Percentiles rank a stretch among this genome's conserved stretches.
phyloP scores from a whole-genome alignment of 2,888 invertebrate genomes.

The Sinohyriopsis cumingii region DNA sequence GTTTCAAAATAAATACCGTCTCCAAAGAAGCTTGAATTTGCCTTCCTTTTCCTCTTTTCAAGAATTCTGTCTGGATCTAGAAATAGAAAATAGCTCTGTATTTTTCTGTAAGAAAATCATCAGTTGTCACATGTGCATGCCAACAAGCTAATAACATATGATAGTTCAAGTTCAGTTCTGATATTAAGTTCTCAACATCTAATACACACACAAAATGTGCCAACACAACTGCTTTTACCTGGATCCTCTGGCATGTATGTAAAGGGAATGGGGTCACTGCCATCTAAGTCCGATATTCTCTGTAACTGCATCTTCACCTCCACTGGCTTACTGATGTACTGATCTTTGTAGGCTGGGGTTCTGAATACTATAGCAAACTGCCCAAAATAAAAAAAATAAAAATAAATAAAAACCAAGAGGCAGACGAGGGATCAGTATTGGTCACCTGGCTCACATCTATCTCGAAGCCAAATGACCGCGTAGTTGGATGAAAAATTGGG shows the following conservation, averaged over 20 bases:
- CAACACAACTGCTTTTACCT: slow-evolving; percentile 37
- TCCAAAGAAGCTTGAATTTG: slow-evolving; percentile 16
- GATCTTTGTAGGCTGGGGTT: slow-evolving; percentile 84
- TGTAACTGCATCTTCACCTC: slow-evolving; percentile 87
- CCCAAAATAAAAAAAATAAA: slow-evolving; percentile 11
- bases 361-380: slow-evolving; percentile 76
- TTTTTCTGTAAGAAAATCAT: not conserved
- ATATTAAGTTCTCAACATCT: not conserved
- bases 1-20: too few species aligned
- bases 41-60: slow-evolving; percentile 63
- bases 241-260: slow-evolving; percentile 76
- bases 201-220: not conserved
- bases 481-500: too few species aligned
- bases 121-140: not conserved
- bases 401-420: not conserved
- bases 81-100: slow-evolving; percentile 5
- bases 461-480: too few species aligned
- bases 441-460: too few species aligned
- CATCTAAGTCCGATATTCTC: slow-evolving; percentile 82
- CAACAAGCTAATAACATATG: not conserved
- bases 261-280: slow-evolving; percentile 83
- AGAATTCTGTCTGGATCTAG: slow-evolving; percentile 64
- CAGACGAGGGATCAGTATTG: not conserved
- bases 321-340: slow-evolving; percentile 81
- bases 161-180: not conserved